Evolutionary conservation across 2,797 vertebrate species (phyloP), one percentile per base, ranked within the genome.

Genomic region (Acestrorhynchus altus): DNA sequence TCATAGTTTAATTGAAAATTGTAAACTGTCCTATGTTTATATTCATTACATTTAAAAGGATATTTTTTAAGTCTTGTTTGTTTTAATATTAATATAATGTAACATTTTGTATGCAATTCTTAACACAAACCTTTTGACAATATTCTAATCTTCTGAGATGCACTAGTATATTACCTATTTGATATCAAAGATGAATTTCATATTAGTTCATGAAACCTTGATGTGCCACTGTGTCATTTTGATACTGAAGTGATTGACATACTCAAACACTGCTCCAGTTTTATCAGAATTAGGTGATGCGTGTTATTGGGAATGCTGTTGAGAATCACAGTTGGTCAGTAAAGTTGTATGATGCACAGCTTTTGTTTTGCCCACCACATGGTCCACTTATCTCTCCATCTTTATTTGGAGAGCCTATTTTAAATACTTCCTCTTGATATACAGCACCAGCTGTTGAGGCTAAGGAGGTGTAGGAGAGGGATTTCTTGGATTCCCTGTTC

Each of bases 401-500:
- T 93, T 90, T 89, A 91, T 92, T 89, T 89, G 89, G 91, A 86
- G 39, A 76, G 80, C 87, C 89, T 85, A 86, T 87, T 92, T 92
- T 92, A 93, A 91, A 92, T 91, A 87, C 91, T 87, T 86, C 89
- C 86, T 86, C 83, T 88, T 93, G 91, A 94, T 89, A 79, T 86
- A 91, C 91, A 92, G 92, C 89, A 90, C 89, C 92, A 92, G 91
- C 92, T 94, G 92, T 81, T 80, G 83, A 72, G 83, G 69, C 76
- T 77, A 52, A 76, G 73, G 61, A 87, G 60, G 11, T n/a, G 44
- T 20, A 64, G 8, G 59, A 56, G 52, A 65, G 47, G 52, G 28
- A 84, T 81, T 60, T 77, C 1, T 35, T 78, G 82, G 80, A 35
- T 74, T 76, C 31, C 31, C 11, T 40, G 8, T 28, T 22, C 61